Base-by-base conservation (phyloP, 2,113 vertebrate genomes). In the Suricata suricatta region DNA sequence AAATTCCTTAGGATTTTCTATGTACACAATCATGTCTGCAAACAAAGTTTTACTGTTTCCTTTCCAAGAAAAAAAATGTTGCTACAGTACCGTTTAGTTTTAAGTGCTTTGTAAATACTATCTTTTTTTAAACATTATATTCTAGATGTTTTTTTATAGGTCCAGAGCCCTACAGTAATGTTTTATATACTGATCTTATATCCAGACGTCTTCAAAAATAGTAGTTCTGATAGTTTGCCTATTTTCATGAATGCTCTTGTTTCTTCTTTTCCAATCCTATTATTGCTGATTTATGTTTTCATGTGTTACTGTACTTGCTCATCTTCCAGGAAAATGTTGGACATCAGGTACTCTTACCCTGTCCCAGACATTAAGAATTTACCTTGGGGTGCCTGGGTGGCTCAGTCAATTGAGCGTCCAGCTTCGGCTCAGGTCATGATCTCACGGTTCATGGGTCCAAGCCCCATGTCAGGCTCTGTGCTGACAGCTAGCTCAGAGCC, bases 161-260 rank as follows among this genome's bases (percentile, higher is more conserved):
- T 54, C 92, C 71, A 82, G 21, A 93, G 17, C 13, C 47, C 76
- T 57, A 82, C 10, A 41, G 63, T 16, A 44, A 44, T 27, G 21
- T 77, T 57, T 68, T 60, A 11, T n/a, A 21, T 93, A 33, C 7
- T 89, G 82, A 14, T 84, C 33, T 88, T 38, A 44, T 3, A 93
- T 29, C 14, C 25, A 93, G 57, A 93, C 31, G 74, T 68, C 95
- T 77, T 81, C 47, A 60, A 96, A 96, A 93, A 33, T 47, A 88
- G 11, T 41, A 72, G 82, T 72, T 88, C 66, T 57, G 44, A 66
- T 31, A 76, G 68, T 77, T 57, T 83, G 44, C 23, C 25, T 57
- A 23, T 66, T 52, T 17, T 88, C 68, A 50, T 25, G 33, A 83
- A 88, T 27, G 54, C 27, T 87, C 63, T 92, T 50, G 17, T 96